Evolutionary conservation across 2,797 vertebrate genomes (phyloP), one percentile per base, ranked within the genome.

Genomic region (Ataeniobius toweri): DNA sequence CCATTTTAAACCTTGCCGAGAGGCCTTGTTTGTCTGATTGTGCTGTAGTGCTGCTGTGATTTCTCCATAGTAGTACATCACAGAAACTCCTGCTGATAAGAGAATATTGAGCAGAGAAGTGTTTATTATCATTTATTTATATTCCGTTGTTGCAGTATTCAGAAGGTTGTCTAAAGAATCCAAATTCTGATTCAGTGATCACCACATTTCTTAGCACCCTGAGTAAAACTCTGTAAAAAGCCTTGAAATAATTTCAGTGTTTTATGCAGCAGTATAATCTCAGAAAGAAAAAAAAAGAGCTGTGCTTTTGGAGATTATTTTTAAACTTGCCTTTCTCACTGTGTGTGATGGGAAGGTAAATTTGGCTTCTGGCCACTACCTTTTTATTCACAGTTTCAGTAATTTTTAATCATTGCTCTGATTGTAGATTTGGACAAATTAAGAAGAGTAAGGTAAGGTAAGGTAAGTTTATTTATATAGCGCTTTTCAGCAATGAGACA

Each of bases 41-140:
- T 55, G 48, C 44, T 39, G 16, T 75, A 28, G 36, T 26, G 59
- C n/a, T 13, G 12, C 14, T 26, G 31, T 39, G 44, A 50, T 65
- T 50, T 44, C 24, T 59, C 55, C 13, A 44, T 44, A 51, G 46
- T 39, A 1, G n/a, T 53, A 20, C 48, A 5, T 16, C 39, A 46
- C 46, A 50, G 26, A 50, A 10, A 46, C 58, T 50, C 61, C 61
- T 67, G 74, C 74, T 75, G 76, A 63, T 72, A 6, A 20, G 50
- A 63, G 31, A 24, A 51, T 20, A 65, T 65, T 72, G 5, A 51
- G 36, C 6, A 51, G 22, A 5, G 53, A 55, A 22, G 72, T 28
- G 24, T 26, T 67, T 41, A 41, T 67, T 67, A 41, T 44, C 41
- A 69, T 41, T 71, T 77, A 6, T 41, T 51, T 61, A n/a, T 59